Evolutionary conservation across 2,888 invertebrate genomes (phyloP).

Genomic region (Folsomia candida): DNA sequence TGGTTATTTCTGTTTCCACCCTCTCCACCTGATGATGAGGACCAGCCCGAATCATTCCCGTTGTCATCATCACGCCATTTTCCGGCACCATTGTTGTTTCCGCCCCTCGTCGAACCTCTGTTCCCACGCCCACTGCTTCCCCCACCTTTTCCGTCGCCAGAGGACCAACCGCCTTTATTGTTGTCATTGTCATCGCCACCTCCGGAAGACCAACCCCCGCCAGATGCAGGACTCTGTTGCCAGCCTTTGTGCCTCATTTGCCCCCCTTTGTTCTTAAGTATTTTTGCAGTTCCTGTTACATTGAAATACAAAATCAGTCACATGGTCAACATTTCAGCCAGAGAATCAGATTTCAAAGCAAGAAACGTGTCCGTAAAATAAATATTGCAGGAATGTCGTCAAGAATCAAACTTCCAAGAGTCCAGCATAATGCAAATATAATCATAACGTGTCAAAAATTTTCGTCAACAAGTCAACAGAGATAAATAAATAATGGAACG

Average conservation of each 20-base stretch:
- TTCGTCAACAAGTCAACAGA: too few relatives aligned
- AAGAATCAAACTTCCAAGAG: too few relatives aligned
- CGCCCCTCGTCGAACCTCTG: background rate
- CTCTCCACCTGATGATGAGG: too few relatives aligned
- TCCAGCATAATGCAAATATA: too few relatives aligned
- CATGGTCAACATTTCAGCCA: too few relatives aligned
- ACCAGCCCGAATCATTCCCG: background rate
- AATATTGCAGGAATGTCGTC: too few relatives aligned
- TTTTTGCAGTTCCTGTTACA: background rate
- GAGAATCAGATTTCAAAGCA: too few relatives aligned
- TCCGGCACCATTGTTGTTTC: conserved; percentile 4
- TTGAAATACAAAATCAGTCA: background rate
- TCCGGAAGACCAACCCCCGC: background rate
- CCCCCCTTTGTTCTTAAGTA: background rate
- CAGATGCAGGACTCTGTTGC: too few relatives aligned
- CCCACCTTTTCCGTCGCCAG: background rate
- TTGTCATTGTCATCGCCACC: conserved; percentile 4
- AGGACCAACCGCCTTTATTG: background rate
- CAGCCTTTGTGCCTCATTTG: background rate
- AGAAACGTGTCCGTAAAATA: too few relatives aligned
- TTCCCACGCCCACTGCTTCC: conserved; percentile 8
- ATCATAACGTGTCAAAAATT: too few relatives aligned
- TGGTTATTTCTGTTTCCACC: too few relatives aligned
- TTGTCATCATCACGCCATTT: background rate
- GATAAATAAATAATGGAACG: too few relatives aligned